Evolutionary conservation across 2,113 vertebrate genomes (phyloP), one percentile per base, ranked within the genome.

Genomic region (Todiramphus saurophagus): DNA sequence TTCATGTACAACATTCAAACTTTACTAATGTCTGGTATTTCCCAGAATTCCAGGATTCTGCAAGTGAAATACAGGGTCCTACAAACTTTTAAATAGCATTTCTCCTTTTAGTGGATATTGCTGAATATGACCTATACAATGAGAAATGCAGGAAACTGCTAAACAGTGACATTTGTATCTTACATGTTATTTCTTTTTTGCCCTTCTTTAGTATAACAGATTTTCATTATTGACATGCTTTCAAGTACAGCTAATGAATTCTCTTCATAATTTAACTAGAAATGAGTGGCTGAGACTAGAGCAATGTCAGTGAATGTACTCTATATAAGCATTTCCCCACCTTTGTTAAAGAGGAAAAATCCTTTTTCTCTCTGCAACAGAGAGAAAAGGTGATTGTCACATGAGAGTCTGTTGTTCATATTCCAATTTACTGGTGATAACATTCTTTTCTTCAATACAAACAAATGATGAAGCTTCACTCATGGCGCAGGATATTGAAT

Each of bases 1-100:
- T 64, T 43, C 0, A 6, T 30, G 3, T 55, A 51, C 16, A 90
- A 51, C 4, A 39, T n/a, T 72, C 13, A 39, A 4, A 27, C 0
- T 39, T 64, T 41, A 51, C 21, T 64, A 20, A 67, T 9, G 25
- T 74, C 28, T 39, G 14, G 8, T 74, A 56, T 60, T 69, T 92
- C 10, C 4, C 20, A 18, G 7, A 55, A 19, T 33, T 27, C 9
- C 15, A 55, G 13, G 23, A 67, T 83, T 89, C 28, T 72, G 5
- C 15, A 75, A 58, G 9, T 39, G 18, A 67, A 35, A 74, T 58
- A 9, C 20, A 23, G 8, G 4, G 3, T 43, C 17, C 13, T 51
- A 20, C 15, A 44, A 43, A 6, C 10, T 77, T 50, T 55, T 23
- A 72, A 30, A 17, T 6, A 43, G 1, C 5, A 43, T 67, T 73